Base-by-base conservation (phyloP, 2,113 vertebrate genomes). In the Furnarius figulus region DNA sequence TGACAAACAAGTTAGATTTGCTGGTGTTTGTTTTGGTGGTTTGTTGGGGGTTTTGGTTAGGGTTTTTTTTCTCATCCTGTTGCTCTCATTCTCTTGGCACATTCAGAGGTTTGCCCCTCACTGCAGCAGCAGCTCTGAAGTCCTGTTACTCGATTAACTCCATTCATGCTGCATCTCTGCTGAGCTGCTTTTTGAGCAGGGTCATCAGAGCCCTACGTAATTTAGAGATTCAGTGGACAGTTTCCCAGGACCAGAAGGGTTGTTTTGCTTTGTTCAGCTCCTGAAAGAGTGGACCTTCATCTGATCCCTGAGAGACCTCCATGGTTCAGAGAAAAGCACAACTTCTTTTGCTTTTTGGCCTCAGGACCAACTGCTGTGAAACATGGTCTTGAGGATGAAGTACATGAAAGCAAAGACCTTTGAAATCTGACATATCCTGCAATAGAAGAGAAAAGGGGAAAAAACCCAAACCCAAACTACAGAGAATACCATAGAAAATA, bases 331-430 rank as follows among this genome's bases (percentile, higher is more conserved):
- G 82, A 72, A 89, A 58, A 82, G 72, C 87, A 87, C 52, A 81
- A 72, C 39, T 71, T 40, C 62, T 66, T 73, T 77, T 90, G 59
- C 63, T 67, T 59, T 91, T 81, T 90, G 90, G 88, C 85, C 79
- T 93, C 72, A 27, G 73, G 59, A 90, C 92, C 89, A 86, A 40
- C 83, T 84, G 85, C 83, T 95, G 79, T 75, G 79, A 49, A 78
- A 52, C 23, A 2, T 47, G 68, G 68, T 88, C 76, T 80, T 88
- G 68, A 83, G 73, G 59, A 76, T 25, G 62, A 75, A 89, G 52
- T 62, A 44, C 47, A 14, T 68, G 53, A 91, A 85, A 89, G 62
- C 30, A 56, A 75, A 83, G 61, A 52, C 50, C 50, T 92, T 93
- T 93, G 85, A 94, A 86, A 92, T 88, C 37, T 88, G 83, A 87